phyloP scores from a whole-genome alignment of 2,888 invertebrate species.

The Pemphredon lugubris region DNA sequence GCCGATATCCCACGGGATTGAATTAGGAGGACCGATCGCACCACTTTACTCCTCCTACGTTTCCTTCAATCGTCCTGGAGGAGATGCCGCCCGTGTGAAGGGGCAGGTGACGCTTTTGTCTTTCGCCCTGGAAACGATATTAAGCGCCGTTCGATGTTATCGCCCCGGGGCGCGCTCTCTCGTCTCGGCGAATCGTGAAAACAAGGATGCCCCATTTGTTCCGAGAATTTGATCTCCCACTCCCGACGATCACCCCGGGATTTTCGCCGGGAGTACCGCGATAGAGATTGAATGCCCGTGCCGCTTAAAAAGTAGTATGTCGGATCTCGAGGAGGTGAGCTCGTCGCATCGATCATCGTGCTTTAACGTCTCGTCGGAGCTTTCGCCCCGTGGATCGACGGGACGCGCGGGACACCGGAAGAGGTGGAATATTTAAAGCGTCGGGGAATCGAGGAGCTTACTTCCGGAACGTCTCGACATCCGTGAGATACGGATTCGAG shows the following conservation, averaged over 20 bases:
- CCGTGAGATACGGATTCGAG: no score
- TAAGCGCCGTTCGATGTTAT: conserved; percentile 68
- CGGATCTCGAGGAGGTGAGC: background rate
- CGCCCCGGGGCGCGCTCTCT: conserved; percentile 42
- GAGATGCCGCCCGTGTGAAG: conserved; percentile 58
- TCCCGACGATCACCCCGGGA: conserved; percentile 6
- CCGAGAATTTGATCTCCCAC: conserved; percentile 45
- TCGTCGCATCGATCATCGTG: conserved; percentile 1
- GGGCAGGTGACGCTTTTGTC: conserved; percentile 67
- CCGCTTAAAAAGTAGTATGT: background rate
- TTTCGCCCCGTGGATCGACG: background rate
- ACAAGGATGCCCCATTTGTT: conserved; percentile 55
- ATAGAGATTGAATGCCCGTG: conserved; percentile 1
- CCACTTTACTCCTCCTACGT: conserved; percentile 45
- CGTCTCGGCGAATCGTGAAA: conserved; percentile 47
- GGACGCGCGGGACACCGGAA: no score
- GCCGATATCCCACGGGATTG: conserved; percentile 67
- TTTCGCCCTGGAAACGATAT: conserved; percentile 62
- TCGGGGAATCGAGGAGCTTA: no score
- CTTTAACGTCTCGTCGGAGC: background rate
- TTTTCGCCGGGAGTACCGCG: background rate
- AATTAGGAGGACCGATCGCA: conserved; percentile 66
- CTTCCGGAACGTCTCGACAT: no score
- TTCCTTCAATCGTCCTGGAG: conserved; percentile 23
- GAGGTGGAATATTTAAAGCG: no score